These are phyloP conservation scores for Tetramorium simillimum DNA, from an alignment of 1,140 invertebrate genomes.

Conservation along the genomic window DNA sequence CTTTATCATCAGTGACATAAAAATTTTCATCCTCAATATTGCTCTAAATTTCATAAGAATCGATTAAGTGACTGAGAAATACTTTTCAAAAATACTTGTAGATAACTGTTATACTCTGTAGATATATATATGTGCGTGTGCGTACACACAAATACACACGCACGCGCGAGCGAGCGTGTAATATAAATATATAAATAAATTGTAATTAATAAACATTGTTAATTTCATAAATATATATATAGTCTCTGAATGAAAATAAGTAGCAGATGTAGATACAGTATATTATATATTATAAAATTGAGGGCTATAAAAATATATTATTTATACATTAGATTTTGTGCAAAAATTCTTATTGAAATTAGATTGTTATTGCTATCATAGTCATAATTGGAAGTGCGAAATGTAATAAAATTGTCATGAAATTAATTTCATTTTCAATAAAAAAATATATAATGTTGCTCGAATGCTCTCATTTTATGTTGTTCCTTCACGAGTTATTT, in stretches of 20 bases:
- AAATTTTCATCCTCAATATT: too few relatives aligned
- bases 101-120: too few relatives aligned
- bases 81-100: too few relatives aligned
- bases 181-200: not conserved
- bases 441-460: slow-evolving; percentile 11
- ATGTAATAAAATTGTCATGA: not conserved
- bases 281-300: not conserved
- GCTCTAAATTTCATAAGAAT: too few relatives aligned
- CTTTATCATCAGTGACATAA: too few relatives aligned
- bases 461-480: not conserved
- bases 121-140: too few relatives aligned
- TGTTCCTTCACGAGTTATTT: slow-evolving; percentile 10
- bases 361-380: not conserved
- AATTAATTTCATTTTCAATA: slow-evolving; percentile 30
- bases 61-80: too few relatives aligned
- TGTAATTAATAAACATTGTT: slow-evolving; percentile 17
- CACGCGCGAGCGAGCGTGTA: too few relatives aligned
- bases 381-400: not conserved
- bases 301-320: not conserved
- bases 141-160: too few relatives aligned
- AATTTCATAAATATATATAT: not conserved
- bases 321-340: slow-evolving; percentile 12
- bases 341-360: not conserved
- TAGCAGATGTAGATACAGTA: not conserved
- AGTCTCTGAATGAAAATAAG: not conserved